phyloP scores from a whole-genome alignment of 2,113 vertebrate species.

The Varanus komodoensis region DNA sequence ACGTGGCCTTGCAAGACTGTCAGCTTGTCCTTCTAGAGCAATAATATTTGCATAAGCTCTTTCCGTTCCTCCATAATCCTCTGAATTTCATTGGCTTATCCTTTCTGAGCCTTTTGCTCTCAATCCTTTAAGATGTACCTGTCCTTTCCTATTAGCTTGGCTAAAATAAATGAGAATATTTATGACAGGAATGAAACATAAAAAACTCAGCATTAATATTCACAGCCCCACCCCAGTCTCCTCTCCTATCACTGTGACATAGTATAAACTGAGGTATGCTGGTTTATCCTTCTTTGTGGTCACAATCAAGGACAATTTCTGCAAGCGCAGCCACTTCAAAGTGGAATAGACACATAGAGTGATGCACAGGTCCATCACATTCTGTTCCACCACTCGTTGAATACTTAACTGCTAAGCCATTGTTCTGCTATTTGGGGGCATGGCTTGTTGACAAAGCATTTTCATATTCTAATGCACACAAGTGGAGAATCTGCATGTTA shows the following conservation, averaged over 20 bases:
- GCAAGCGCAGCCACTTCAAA: background rate
- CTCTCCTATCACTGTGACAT: constrained; percentile 35
- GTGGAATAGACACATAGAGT: background rate
- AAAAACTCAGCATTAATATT: constrained; percentile 26
- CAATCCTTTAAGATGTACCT: constrained; percentile 41
- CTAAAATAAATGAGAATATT: constrained; percentile 27
- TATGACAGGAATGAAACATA: constrained; percentile 15
- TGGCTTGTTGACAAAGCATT: background rate
- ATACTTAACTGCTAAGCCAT: background rate
- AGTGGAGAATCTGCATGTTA: background rate
- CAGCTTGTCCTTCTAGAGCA: constrained; percentile 4
- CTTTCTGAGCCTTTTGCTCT: constrained; percentile 9
- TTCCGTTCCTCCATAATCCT: constrained; percentile 26
- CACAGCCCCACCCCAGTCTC: background rate
- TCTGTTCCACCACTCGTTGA: background rate
- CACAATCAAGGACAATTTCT: background rate
- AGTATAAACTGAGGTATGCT: background rate
- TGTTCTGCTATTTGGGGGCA: background rate
- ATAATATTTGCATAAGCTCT: constrained; percentile 29
- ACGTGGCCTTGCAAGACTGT: background rate
- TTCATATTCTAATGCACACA: background rate
- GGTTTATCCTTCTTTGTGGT: background rate
- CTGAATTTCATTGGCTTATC: constrained; percentile 40
- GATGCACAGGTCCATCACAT: background rate
- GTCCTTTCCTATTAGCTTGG: constrained; percentile 33